Evolutionary conservation across 2,888 invertebrate species (phyloP).

Genomic region (Phorcus lineatus): DNA sequence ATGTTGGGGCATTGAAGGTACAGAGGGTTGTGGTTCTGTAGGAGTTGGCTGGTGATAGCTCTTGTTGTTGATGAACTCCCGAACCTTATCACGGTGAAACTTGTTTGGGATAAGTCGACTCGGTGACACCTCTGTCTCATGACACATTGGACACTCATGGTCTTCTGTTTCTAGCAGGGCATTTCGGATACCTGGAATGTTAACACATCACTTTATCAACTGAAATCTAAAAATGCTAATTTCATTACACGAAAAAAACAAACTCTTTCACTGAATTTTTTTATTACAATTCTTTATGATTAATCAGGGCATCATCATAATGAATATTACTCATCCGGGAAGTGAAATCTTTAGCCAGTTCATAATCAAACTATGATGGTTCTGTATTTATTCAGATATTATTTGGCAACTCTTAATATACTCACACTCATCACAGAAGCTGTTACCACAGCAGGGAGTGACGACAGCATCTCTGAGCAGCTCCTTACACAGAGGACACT

Average conservation of each 20-base stretch:
- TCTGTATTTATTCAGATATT: no score
- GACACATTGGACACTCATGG: conserved; percentile 95
- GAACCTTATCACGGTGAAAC: conserved; percentile 91
- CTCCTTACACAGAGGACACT: conserved; percentile 94
- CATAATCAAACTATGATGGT: no score
- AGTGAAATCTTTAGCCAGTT: no score
- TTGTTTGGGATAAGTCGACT: conserved; percentile 93
- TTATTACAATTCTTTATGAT: no score
- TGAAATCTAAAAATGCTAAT: no score
- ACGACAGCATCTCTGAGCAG: conserved; percentile 96
- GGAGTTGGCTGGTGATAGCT: conserved; percentile 81
- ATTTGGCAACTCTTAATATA: no score
- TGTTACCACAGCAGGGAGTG: conserved; percentile 98
- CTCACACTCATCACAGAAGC: conserved; percentile 98
- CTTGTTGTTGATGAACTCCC: conserved; percentile 92
- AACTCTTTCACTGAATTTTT: no score
- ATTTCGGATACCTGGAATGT: conserved; percentile 86
- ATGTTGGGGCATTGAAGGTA: conserved; percentile 16
- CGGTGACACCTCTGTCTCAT: conserved; percentile 93
- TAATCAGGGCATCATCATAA: no score
- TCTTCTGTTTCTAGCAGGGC: conserved; percentile 93
- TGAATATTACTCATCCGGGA: no score
- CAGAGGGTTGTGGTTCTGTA: conserved; percentile 26
- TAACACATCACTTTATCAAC: no score
- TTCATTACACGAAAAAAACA: no score